Evolutionary conservation across 2,888 invertebrate species (phyloP).

Genomic region (Entomobrya multifasciata): DNA sequence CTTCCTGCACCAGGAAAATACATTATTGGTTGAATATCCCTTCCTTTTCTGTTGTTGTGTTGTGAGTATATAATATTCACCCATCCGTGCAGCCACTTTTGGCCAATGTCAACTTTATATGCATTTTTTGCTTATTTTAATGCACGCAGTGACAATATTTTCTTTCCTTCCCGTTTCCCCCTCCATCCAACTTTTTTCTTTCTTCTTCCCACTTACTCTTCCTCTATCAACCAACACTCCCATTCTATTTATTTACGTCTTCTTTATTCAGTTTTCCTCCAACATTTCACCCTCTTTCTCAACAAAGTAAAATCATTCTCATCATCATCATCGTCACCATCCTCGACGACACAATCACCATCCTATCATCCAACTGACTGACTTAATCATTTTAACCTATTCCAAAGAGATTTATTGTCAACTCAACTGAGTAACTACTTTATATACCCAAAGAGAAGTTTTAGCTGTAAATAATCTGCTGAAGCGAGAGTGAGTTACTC

Average conservation of each 20-base stretch:
- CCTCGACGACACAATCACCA: slow-evolving; percentile 82
- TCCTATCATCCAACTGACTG: slow-evolving; percentile 71
- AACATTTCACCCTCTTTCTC: slow-evolving; percentile 80
- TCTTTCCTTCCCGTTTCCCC: slow-evolving; percentile 80
- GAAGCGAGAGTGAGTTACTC: slow-evolving; percentile 3
- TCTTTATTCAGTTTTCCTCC: slow-evolving; percentile 58
- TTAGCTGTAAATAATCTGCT: slow-evolving; percentile 57
- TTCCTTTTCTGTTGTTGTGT: slow-evolving; percentile 65
- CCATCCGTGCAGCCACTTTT: slow-evolving; percentile 69
- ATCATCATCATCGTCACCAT: slow-evolving; percentile 27
- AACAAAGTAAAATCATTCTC: slow-evolving; percentile 50
- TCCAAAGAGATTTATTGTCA: slow-evolving; percentile 68
- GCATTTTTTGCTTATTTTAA: slow-evolving; percentile 56
- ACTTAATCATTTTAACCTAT: slow-evolving; percentile 71
- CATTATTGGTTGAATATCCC: slow-evolving; percentile 35
- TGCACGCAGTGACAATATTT: slow-evolving; percentile 68
- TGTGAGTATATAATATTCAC: slow-evolving; percentile 80
- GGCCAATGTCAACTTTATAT: slow-evolving; percentile 67
- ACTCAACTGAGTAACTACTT: slow-evolving; percentile 66
- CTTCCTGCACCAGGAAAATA: slow-evolving; percentile 31
- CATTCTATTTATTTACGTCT: slow-evolving; percentile 73
- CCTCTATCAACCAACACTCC: slow-evolving; percentile 26
- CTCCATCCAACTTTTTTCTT: slow-evolving; percentile 70
- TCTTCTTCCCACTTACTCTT: slow-evolving; percentile 68
- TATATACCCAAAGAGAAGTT: slow-evolving; percentile 39